Evolutionary conservation across 1,140 invertebrate genomes (phyloP), one percentile per base, ranked within the genome.

Genomic region (Globodera rostochiensis): DNA sequence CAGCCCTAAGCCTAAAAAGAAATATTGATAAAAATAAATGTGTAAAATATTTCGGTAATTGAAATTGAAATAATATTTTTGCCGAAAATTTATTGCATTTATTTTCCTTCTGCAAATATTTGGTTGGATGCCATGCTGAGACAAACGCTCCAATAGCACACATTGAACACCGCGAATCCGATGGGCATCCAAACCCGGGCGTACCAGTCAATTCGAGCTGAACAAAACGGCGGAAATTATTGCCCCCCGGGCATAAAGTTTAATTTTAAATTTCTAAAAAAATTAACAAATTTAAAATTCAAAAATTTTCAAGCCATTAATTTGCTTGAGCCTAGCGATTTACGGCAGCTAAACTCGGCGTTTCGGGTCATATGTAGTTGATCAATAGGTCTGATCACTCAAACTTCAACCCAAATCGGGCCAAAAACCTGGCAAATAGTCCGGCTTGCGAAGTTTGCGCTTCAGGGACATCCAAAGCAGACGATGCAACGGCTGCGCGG

Each of bases 121-220:
- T 82, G 81, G 19, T 81, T 13, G 46, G 84, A 74, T 50, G 85
- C 57, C 70, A 87, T 85, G 57, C 66, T 76, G 9, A 85, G 50
- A 73, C 86, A 86, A 60, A 85, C 46, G 25, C 64, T 70, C 85
- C 85, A 86, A 79, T 86, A 86, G 11, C 84, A 19, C 19, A 73
- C 46, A 71, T 84, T 85, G 67, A 86, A 86, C 21, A 81, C 57
- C 49, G 82, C 36, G 67, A 86, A 86, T 49, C 53, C 80, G 19
- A 86, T 19, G 11, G 84, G 84, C 73, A 77, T 79, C 25, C 47
- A 84, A 47, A 84, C 70, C 21, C 83, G 82, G 25, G 83, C 85
- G 64, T 86, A 86, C 71, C 84, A 86, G 45, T 86, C 85, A 46
- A 86, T 86, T 21, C 84, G 57, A 13, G 85, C 85, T 64, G 15